Conservation (phyloP, 2,888 invertebrate genomes). For the Xestobium rufovillosum region DNA sequence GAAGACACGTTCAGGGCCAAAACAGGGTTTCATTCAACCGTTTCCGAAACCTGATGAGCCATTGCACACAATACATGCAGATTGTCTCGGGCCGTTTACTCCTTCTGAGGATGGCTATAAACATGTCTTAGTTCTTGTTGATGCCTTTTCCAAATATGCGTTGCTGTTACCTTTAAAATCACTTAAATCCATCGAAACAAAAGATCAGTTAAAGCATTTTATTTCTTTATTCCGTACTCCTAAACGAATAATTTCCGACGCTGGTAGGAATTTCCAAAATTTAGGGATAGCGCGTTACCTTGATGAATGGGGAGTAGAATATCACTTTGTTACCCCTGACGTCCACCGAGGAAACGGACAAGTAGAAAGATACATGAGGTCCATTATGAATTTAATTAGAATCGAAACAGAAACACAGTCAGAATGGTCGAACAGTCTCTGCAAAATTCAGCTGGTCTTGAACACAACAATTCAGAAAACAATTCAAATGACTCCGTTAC, state of each 20-base stretch:
- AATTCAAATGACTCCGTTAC: slow-evolving; percentile 20
- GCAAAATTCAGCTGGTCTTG: slow-evolving; percentile 23
- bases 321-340: slow-evolving; percentile 20
- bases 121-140: slow-evolving; percentile 18
- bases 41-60: slow-evolving; percentile 12
- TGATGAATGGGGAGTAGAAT: slow-evolving; percentile 10
- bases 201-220: slow-evolving; percentile 16
- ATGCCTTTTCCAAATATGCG: slow-evolving; percentile 20
- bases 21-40: slow-evolving; percentile 16
- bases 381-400: slow-evolving; percentile 22
- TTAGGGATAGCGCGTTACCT: slow-evolving; percentile 19
- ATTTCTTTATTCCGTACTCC: slow-evolving; percentile 22
- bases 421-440: slow-evolving; percentile 22
- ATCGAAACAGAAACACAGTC: slow-evolving; percentile 19
- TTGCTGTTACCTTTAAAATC: slow-evolving; percentile 17
- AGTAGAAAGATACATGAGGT: slow-evolving; percentile 24
- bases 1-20: slow-evolving; percentile 23
- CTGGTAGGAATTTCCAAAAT: slow-evolving; percentile 20
- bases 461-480: slow-evolving; percentile 25
- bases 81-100: slow-evolving; percentile 17
- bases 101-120: slow-evolving; percentile 14
- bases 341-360: slow-evolving; percentile 23
- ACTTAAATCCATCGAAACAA: slow-evolving; percentile 14
- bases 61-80: slow-evolving; percentile 17
- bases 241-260: slow-evolving; percentile 19